These are phyloP conservation scores for Caenorhabditis sulstoni DNA, from an alignment of 2,888 invertebrate species.

Conservation along the genomic window DNA sequence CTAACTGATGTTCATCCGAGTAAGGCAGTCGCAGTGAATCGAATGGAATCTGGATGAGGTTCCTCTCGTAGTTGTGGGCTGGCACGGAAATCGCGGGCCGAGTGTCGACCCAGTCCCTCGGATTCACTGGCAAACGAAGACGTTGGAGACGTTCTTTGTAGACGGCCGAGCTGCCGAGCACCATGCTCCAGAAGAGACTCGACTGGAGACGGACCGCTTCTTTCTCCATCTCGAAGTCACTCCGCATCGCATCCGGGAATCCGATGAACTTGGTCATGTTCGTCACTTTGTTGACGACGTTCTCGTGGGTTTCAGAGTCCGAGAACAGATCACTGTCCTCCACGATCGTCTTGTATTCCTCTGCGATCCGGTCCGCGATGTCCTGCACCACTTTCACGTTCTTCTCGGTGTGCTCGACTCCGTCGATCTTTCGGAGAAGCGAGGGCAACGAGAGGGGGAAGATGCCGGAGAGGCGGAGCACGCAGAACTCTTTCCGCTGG, in stretches of 20 bases:
- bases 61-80: slow-evolving; percentile 65
- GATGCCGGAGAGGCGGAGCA: slow-evolving; percentile 60
- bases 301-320: slow-evolving; percentile 48
- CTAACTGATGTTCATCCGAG: slow-evolving; percentile 54
- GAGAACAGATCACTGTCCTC: slow-evolving; percentile 34
- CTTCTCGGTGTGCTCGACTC: slow-evolving; percentile 58
- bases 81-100: slow-evolving; percentile 62
- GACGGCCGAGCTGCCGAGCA: slow-evolving; percentile 56
- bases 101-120: slow-evolving; percentile 64
- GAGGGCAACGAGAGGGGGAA: slow-evolving; percentile 65
- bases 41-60: slow-evolving; percentile 63
- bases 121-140: slow-evolving; percentile 55
- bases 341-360: slow-evolving; percentile 42
- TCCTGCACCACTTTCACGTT: slow-evolving; percentile 53
- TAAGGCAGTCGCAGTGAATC: slow-evolving; percentile 61
- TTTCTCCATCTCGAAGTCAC: slow-evolving; percentile 55
- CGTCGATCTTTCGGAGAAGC: slow-evolving; percentile 63
- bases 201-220: slow-evolving; percentile 55
- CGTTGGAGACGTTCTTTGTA: slow-evolving; percentile 57
- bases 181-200: slow-evolving; percentile 63
- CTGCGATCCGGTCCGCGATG: slow-evolving; percentile 55
- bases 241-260: slow-evolving; percentile 61
- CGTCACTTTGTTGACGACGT: slow-evolving; percentile 59
- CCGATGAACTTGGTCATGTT: slow-evolving; percentile 57
- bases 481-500: slow-evolving; percentile 66